Evolutionary conservation across 2,113 vertebrate genomes (phyloP), one percentile per base, ranked within the genome.

Genomic region (Pseudopodoces humilis): DNA sequence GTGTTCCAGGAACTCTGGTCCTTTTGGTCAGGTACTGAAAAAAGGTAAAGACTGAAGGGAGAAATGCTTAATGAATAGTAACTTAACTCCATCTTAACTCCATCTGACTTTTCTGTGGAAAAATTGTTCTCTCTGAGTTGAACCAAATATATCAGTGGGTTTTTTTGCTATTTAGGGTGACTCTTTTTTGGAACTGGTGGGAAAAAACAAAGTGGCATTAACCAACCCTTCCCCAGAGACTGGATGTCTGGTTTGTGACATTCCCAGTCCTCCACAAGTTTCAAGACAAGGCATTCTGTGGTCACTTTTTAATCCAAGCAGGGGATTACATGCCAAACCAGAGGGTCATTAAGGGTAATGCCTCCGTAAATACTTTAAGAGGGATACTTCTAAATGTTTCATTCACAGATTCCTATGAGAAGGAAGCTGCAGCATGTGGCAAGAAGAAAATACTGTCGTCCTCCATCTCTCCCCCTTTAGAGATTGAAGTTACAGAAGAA

Each of bases 351-450:
- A 83, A 94, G 90, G 90, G 87, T 94, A 91, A 80, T 84, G 92
- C 72, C 84, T 97, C 72, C 28, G 6, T 53, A 68, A 92, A 83
- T 86, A 91, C 41, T 88, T 91, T 86, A 83, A 94, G 52, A 95
- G 49, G 37, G 62, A 47, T 94, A 60, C 28, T 90, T 96, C 59
- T 93, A 22, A 90, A 86, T 23, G 88, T 93, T 97, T 91, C 95
- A 88, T 81, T 94, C 92, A 86, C 85, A 99, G 99, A 99, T 96
- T 99, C 99, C 55, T 99, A 99, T 94, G 98, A 98, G 94, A 98
- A 98, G 25, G 97, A 98, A 65, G 97, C 98, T 83, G 98, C 98
- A 93, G 94, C 91, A 49, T 90, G 93, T 53, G 98, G 98, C 63
- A 98, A 98, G 96, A 99, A 97, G 95, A 98, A 97, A 79, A 94